A percentile compares a stretch with the other conserved stretches of the same genome.
phyloP scores from a whole-genome alignment of 1,140 invertebrate genomes.

The Caerostris extrusa region DNA sequence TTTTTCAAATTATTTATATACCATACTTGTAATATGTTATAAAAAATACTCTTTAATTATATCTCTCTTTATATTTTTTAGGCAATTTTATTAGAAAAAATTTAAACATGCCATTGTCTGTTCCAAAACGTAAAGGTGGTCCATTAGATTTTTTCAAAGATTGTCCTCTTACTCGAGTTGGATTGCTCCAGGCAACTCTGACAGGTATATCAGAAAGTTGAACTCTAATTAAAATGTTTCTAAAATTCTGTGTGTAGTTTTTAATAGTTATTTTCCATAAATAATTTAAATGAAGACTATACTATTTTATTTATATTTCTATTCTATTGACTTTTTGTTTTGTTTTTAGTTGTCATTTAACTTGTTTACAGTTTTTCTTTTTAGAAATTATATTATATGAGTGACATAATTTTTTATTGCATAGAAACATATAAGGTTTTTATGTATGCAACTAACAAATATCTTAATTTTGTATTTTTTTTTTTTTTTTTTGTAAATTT shows the following conservation, averaged over 20 bases:
- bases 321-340: conserved; percentile 82
- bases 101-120: conserved; percentile 66
- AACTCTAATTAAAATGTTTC: background rate
- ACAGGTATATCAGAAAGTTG: conserved; percentile 79
- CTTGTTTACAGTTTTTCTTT: too few species aligned
- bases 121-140: conserved; percentile 81
- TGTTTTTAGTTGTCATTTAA: too few species aligned
- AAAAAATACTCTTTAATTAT: too few species aligned
- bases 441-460: too few species aligned
- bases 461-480: too few species aligned
- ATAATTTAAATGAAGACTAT: background rate
- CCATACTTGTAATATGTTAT: too few species aligned
- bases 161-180: conserved; percentile 92
- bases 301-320: conserved; percentile 77
- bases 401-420: too few species aligned
- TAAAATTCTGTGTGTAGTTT: background rate
- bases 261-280: background rate
- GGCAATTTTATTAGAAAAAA: conserved; percentile 61
- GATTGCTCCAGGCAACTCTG: conserved; percentile 81
- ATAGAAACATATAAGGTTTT: too few species aligned
- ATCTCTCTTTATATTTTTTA: background rate
- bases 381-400: too few species aligned
- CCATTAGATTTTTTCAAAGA: conserved; percentile 89
- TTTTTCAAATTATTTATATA: too few species aligned
- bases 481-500: too few species aligned